Evolutionary conservation across 2,113 vertebrate genomes (phyloP).

Genomic region (Amphiprion ocellaris): DNA sequence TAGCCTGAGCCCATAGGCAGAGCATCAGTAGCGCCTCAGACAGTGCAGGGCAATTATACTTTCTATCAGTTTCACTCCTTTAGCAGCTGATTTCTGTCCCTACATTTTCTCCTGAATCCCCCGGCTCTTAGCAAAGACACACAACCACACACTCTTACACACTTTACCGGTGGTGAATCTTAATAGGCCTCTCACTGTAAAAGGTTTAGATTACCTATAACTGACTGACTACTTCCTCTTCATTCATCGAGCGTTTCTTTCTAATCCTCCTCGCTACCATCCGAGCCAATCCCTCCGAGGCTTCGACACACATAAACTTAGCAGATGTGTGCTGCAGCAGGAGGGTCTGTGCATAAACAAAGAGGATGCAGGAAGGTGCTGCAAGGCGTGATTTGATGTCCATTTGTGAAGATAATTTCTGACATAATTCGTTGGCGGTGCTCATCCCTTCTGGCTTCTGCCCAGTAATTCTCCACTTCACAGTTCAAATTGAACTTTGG

Average conservation of each 20-base stretch:
- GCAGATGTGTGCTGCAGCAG: not conserved
- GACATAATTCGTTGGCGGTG: not conserved
- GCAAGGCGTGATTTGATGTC: not conserved
- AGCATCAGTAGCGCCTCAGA: constrained; percentile 43
- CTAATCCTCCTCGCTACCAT: constrained; percentile 50
- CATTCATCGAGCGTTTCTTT: constrained; percentile 56
- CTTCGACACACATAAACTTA: constrained; percentile 25
- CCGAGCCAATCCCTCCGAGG: constrained; percentile 34
- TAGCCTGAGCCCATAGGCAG: constrained; percentile 37
- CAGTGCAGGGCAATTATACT: constrained; percentile 52
- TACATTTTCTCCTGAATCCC: constrained; percentile 34
- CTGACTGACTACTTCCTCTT: constrained; percentile 57
- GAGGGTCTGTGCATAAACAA: constrained; percentile 7
- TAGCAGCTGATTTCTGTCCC: constrained; percentile 38
- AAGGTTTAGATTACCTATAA: constrained; percentile 65
- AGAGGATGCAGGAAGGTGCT: constrained; percentile 20
- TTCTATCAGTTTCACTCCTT: constrained; percentile 56
- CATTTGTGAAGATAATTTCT: constrained; percentile 24
- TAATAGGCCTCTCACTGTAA: constrained; percentile 42
- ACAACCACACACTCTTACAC: not conserved
- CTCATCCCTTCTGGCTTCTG: not conserved
- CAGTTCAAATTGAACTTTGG: constrained; percentile 14
- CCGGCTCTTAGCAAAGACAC: constrained; percentile 30
- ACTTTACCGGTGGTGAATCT: constrained; percentile 25
- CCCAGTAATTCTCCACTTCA: constrained; percentile 6